phyloP scores from a whole-genome alignment of 2,888 invertebrate species.

The Rosalia funebris region DNA sequence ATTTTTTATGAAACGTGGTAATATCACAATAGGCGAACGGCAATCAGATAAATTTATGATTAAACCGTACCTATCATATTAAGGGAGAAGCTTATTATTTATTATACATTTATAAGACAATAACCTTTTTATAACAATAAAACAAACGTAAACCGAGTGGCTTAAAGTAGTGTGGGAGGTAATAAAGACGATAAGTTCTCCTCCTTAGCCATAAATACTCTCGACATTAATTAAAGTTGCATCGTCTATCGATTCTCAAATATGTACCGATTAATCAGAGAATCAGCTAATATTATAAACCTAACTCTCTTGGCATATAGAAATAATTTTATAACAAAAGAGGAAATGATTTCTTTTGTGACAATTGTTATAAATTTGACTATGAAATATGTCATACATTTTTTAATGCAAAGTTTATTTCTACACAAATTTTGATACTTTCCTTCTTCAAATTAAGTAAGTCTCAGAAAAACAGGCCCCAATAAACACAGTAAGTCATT shows the following conservation, averaged over 20 bases:
- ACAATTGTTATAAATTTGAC: no score
- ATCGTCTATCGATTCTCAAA: constrained; percentile 21
- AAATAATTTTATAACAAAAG: no score
- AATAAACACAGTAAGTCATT: no score
- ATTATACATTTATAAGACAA: neutral
- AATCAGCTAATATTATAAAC: no score
- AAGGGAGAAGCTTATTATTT: neutral
- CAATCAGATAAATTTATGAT: neutral
- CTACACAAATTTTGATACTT: no score
- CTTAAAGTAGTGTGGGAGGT: constrained; percentile 5
- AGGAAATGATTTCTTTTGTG: no score
- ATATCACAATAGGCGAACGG: neutral
- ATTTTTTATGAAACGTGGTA: no score
- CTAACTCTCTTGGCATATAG: no score
- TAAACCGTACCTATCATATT: neutral
- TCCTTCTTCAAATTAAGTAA: no score
- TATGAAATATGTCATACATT: no score
- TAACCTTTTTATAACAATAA: constrained; percentile 8
- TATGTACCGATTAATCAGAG: constrained; percentile 13
- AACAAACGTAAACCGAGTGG: constrained; percentile 1
- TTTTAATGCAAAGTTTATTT: no score
- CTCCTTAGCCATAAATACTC: constrained; percentile 15
- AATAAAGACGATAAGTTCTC: constrained; percentile 13
- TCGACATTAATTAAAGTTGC: constrained; percentile 10
- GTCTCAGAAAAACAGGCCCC: no score